Percentiles rank a stretch among this genome's conserved stretches.
phyloP scores from a whole-genome alignment of 2,797 vertebrate genomes.

The Manis pentadactyla region DNA sequence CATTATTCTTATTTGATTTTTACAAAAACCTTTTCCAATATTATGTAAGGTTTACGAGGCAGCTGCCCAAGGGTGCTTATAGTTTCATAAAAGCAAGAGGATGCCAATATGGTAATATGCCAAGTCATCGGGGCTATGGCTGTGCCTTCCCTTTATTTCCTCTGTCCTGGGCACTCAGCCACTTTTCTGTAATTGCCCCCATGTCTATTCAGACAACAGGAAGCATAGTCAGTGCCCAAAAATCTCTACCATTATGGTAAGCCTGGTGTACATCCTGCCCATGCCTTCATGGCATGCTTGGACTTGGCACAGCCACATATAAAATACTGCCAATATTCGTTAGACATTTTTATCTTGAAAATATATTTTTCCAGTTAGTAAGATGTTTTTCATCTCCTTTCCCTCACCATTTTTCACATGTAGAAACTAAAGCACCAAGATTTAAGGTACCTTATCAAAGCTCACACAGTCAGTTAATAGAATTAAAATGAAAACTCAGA shows the following conservation, averaged over 20 bases:
- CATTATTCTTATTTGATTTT: constrained; percentile 7
- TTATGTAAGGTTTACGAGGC: constrained; percentile 41
- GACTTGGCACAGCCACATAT: not conserved
- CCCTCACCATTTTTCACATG: not conserved
- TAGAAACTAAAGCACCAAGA: not conserved
- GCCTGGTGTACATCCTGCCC: constrained; percentile 61
- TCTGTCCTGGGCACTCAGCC: constrained; percentile 75
- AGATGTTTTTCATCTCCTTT: not conserved
- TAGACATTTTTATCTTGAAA: constrained; percentile 9
- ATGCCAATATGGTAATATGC: constrained; percentile 34
- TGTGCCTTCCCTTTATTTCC: constrained; percentile 59
- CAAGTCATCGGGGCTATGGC: constrained; percentile 30
- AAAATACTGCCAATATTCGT: not conserved
- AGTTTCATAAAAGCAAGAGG: constrained; percentile 59
- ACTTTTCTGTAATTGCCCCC: constrained; percentile 72
- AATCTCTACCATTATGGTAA: constrained; percentile 54
- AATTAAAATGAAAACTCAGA: constrained; percentile 46
- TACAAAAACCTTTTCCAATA: not conserved
- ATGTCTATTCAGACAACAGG: constrained; percentile 78
- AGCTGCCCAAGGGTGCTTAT: constrained; percentile 30
- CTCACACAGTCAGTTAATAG: not conserved
- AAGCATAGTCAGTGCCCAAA: constrained; percentile 64
- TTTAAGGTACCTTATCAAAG: constrained; percentile 15
- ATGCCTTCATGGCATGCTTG: not conserved
- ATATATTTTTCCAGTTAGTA: constrained; percentile 31